These are phyloP conservation scores for Arge pagana DNA, from an alignment of 2,888 invertebrate genomes.

Conservation along the genomic window DNA sequence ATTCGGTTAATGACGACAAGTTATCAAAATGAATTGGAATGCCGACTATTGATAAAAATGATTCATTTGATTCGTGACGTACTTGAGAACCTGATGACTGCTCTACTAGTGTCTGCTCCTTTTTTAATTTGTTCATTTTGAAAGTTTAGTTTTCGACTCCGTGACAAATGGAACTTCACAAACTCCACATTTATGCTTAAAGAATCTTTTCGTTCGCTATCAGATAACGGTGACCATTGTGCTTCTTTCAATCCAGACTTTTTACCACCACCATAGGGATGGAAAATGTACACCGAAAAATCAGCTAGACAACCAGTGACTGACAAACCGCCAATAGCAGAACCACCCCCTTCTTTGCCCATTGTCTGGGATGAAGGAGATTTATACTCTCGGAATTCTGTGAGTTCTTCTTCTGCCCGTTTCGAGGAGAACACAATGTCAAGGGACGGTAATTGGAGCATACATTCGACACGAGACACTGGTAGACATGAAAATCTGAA, in stretches of 20 bases:
- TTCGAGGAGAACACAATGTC: conserved; percentile 97
- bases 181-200: conserved; percentile 96
- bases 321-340: conserved; percentile 83
- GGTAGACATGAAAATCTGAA: conserved; percentile 90
- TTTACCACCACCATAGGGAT: conserved; percentile 93
- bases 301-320: conserved; percentile 96
- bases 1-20: conserved; percentile 18
- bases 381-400: conserved; percentile 55
- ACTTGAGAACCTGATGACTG: conserved; percentile 93
- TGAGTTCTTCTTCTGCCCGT: conserved; percentile 76
- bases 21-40: conserved; percentile 6
- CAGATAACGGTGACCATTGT: conserved; percentile 85
- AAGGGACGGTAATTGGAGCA: conserved; percentile 93
- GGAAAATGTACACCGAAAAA: conserved; percentile 97
- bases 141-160: conserved; percentile 87
- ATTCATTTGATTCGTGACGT: conserved; percentile 47
- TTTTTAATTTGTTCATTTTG: conserved; percentile 60
- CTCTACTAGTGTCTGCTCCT: conserved; percentile 72
- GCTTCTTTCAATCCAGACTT: conserved; percentile 79
- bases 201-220: conserved; percentile 92
- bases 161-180: conserved; percentile 91
- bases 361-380: conserved; percentile 48
- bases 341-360: conserved; percentile 61
- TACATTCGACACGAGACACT: conserved; percentile 92
- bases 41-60: conserved; percentile 11